Evolutionary conservation across 1,140 invertebrate species (phyloP), one percentile per base, ranked within the genome.

Genomic region (Drosophila athabasca): DNA sequence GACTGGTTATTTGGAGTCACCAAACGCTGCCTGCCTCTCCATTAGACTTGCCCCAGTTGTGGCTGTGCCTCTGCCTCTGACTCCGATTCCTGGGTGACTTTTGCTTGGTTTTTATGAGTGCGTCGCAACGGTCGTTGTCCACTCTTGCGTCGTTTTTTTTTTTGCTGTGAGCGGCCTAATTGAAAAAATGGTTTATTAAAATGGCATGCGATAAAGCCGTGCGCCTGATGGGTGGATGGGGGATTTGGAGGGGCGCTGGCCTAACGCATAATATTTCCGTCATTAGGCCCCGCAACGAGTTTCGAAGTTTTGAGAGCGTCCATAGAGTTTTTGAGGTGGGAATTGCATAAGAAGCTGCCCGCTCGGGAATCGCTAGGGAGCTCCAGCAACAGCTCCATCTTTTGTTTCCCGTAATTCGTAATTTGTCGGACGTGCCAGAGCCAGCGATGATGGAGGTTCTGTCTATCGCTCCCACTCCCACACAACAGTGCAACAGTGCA

Each of bases 131-230:
- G 7, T 17, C 19, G 11, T 15, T 22, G 41, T 50, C 29, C 49
- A 15, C 46, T 26, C 48, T 31, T 48, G 49, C 43, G 51, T 19
- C 8, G 15, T 53, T 44, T 53, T 44, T 48, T 53, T 31, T 44
- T 50, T 29, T 43, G 45, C 74, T 51, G 46, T 48, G 45, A 58
- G 54, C 35, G 65, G 67, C 61, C 69, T 87, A 87, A 87, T 85
- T 85, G 82, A 85, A 85, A 85, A 85, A 82, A 84, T 79, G 72
- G 80, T 80, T 84, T 84, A 84, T 79, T 76, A 83, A 83, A 84
- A 79, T 76, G 65, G 62, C 65, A 67, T 74, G 64, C 64, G 57
- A 75, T 75, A 75, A 70, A 51, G 35, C 11, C 35, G 17, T 19
- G 17, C 17, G 4, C 11, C 35, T 13, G 35, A 39, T 39, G 11